These are phyloP conservation scores for Lycaena phlaeas DNA, from an alignment of 2,888 invertebrate species.

Conservation along the genomic window DNA sequence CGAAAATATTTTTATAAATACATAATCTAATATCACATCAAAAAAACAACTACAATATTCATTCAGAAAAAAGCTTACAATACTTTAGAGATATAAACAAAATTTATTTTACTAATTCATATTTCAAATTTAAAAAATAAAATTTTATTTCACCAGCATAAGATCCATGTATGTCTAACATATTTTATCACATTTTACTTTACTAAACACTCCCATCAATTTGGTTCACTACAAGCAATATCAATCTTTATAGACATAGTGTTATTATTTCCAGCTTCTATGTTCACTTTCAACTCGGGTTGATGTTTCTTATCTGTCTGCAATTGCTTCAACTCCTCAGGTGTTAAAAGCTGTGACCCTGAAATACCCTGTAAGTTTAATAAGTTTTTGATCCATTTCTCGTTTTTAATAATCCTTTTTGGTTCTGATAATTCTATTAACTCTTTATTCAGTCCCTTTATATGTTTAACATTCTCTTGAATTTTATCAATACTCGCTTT, in stretches of 20 bases:
- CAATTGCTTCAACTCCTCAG: slow-evolving; percentile 31
- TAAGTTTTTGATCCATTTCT: slow-evolving; percentile 40
- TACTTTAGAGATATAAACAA: too few relatives aligned
- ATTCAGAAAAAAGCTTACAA: too few relatives aligned
- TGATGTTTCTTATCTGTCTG: slow-evolving; percentile 22
- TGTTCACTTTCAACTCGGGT: slow-evolving; percentile 37
- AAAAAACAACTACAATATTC: too few relatives aligned
- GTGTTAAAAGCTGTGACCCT: slow-evolving; percentile 30
- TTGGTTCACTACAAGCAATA: too few relatives aligned
- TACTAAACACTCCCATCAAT: too few relatives aligned
- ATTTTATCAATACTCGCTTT: slow-evolving; percentile 19
- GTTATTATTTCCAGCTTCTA: slow-evolving; percentile 23
- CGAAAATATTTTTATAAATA: too few relatives aligned
- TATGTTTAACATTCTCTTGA: slow-evolving; percentile 27
- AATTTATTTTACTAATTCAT: too few relatives aligned
- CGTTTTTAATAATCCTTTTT: slow-evolving; percentile 30
- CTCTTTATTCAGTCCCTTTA: slow-evolving; percentile 29
- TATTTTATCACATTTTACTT: too few relatives aligned
- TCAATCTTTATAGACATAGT: slow-evolving; percentile 34
- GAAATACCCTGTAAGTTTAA: slow-evolving; percentile 31
- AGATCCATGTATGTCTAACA: too few relatives aligned
- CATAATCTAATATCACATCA: too few relatives aligned
- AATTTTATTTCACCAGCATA: too few relatives aligned
- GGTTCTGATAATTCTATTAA: slow-evolving; percentile 20
- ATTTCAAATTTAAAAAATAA: too few relatives aligned